Conservation (phyloP, 1,140 invertebrate genomes). For the Tetramorium parvispinum region DNA sequence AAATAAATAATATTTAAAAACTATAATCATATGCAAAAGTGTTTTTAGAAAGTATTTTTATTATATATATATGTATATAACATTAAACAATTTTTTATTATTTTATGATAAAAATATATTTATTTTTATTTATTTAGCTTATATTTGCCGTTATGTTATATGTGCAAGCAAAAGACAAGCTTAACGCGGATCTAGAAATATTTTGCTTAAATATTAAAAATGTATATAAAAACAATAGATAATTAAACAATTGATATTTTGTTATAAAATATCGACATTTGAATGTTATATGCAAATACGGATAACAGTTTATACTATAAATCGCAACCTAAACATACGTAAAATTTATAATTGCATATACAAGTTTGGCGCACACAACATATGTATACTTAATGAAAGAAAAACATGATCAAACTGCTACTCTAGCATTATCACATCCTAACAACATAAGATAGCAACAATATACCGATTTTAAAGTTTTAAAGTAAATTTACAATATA, state of each 20-base stretch:
- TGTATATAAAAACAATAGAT: background rate
- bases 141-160: background rate
- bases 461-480: background rate
- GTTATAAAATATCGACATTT: background rate
- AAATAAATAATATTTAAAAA: slow-evolving; percentile 31
- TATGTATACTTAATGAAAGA: background rate
- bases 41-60: background rate
- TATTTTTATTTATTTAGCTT: background rate
- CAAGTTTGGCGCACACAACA: background rate
- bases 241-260: background rate
- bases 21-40: background rate
- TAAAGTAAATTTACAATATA: background rate
- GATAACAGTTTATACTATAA: background rate
- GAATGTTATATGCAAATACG: background rate
- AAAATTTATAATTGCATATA: background rate
- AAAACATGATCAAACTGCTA: background rate
- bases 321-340: background rate
- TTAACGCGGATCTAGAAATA: background rate
- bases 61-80: background rate
- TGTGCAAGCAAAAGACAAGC: background rate
- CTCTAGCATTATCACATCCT: no score
- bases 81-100: background rate
- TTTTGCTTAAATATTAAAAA: background rate
- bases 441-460: background rate
- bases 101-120: background rate